Base-by-base conservation (phyloP, 2,797 vertebrate genomes). In the Clarias fuscus region DNA sequence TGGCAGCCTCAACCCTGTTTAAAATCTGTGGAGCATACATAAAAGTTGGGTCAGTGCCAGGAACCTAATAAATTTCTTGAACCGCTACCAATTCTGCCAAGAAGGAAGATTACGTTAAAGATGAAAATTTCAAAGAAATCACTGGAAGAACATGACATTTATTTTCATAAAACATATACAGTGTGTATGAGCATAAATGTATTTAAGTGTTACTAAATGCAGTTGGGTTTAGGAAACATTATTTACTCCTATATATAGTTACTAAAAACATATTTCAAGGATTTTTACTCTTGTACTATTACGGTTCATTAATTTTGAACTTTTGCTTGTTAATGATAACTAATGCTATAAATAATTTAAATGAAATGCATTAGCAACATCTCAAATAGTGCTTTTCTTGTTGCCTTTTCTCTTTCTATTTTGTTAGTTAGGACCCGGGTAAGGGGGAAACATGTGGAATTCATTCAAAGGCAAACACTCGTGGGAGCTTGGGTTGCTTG, bases 401-500 rank as follows among this genome's bases (percentile, higher is more conserved):
- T 78, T 56, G 24, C 82, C 18, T 62, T 75, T 17, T 77, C 58
- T 40, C 43, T 65, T 18, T 40, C 72, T 79, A 59, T 67, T 86
- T 86, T 89, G 86, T 87, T 86, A 87, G 85, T 89, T 89, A 71
- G 71, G 87, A 86, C 85, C 27, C 71, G 20, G 87, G 76, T 68
- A 30, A 30, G 48, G 43, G 62, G 43, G 43, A 30, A 90, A 88
- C 88, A 83, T 90, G 91, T 90, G 91, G 85, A 92, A 86, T 88
- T 89, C 84, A 91, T 92, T 94, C 70, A 86, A 85, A 93, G 90
- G 90, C 94, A 93, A 86, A 91, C 91, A 92, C 93, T 92, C 94
- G 87, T 89, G 92, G 93, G 94, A 95, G 91, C 90, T 90, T 83
- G 88, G 89, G 95, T 96, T 96, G 95, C 95, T 88, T 95, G 90